Percentiles rank a stretch among this genome's conserved stretches.
Evolutionary conservation across 2,888 invertebrate genomes (phyloP).

Genomic region (Mythimna impura): DNA sequence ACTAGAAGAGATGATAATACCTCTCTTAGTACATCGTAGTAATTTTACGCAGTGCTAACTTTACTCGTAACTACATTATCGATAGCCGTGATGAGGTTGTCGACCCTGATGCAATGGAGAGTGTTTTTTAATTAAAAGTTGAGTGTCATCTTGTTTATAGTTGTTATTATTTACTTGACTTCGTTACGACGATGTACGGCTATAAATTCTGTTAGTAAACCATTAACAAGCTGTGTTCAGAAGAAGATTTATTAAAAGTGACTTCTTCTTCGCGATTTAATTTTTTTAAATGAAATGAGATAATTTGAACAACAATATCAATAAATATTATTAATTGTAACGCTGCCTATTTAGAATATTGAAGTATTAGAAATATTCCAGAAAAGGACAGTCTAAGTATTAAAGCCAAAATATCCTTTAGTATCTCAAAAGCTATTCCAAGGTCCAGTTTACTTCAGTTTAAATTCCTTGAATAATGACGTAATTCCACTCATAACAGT

Average conservation of each 20-base stretch:
- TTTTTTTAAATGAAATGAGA: background rate
- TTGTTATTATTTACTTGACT: background rate
- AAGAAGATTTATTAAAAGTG: background rate
- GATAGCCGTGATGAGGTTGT: conserved; percentile 45
- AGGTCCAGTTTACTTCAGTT: conserved; percentile 2
- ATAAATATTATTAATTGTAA: background rate
- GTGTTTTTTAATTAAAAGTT: conserved; percentile 45
- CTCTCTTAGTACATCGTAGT: conserved; percentile 2
- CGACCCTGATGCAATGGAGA: conserved; percentile 43
- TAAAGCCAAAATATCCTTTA: background rate
- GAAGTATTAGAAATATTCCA: background rate
- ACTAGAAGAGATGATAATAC: background rate
- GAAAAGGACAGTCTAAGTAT: background rate
- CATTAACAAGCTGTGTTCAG: conserved; percentile 15
- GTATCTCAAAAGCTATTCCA: conserved; percentile 8
- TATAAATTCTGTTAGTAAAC: background rate
- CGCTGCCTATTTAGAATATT: no score
- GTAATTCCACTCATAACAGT: conserved; percentile 25
- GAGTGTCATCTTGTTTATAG: conserved; percentile 15
- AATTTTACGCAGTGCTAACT: conserved; percentile 30
- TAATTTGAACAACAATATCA: background rate
- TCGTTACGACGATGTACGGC: background rate
- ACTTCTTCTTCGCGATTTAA: background rate
- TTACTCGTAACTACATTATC: conserved; percentile 33
- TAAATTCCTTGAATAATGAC: conserved; percentile 29